Evolutionary conservation across 2,113 vertebrate genomes (phyloP).

Genomic region (Calypte anna): DNA sequence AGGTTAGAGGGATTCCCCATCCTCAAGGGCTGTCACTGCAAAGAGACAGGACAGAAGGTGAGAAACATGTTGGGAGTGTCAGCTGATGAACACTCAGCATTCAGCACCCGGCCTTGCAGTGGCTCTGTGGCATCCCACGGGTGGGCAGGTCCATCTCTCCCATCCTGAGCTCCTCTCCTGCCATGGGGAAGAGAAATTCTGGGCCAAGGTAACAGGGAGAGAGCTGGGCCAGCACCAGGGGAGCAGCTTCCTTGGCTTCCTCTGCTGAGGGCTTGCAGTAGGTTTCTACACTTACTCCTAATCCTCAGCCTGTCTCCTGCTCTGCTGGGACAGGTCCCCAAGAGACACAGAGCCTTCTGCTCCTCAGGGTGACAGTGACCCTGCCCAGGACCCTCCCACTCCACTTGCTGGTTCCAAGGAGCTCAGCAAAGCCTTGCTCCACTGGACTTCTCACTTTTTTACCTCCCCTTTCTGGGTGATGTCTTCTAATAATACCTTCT

Average conservation of each 20-base stretch:
- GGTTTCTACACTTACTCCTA: not conserved
- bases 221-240: not conserved
- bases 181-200: not conserved
- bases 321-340: not conserved
- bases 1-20: not conserved
- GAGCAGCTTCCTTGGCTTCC: not conserved
- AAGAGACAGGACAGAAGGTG: not conserved
- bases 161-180: not conserved
- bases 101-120: not conserved
- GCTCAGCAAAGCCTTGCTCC: not conserved
- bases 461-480: constrained; percentile 6
- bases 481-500: constrained; percentile 65
- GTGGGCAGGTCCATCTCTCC: not conserved
- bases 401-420: fast-evolving
- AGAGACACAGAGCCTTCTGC: fast-evolving
- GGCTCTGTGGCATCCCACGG: fast-evolving
- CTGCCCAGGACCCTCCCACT: not conserved
- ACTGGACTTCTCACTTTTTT: constrained; percentile 31
- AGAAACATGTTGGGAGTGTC: not conserved
- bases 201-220: no score
- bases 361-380: not conserved
- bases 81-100: not conserved
- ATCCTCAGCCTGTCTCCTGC: not conserved
- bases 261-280: not conserved
- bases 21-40: not conserved